Evolutionary conservation across 2,888 invertebrate genomes (phyloP).

Genomic region (Paralinhomoeus sp.): DNA sequence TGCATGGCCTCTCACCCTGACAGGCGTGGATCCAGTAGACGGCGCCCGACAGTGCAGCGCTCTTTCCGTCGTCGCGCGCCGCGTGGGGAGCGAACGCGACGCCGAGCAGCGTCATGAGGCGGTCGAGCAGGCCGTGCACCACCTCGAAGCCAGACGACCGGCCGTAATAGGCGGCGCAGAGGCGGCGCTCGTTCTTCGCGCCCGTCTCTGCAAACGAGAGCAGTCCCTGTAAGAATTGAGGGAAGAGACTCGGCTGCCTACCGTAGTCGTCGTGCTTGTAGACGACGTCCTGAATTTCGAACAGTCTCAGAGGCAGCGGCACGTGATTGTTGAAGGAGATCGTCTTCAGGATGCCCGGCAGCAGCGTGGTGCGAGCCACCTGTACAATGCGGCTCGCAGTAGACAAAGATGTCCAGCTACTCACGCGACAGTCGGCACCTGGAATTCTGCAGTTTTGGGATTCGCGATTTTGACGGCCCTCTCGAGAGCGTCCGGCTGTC

Average conservation of each 20-base stretch:
- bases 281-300: conserved; percentile 86
- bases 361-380: conserved; percentile 54
- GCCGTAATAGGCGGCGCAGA: conserved; percentile 76
- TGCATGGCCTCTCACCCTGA: no score
- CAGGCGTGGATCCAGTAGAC: no score
- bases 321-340: conserved; percentile 75
- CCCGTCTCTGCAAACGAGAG: conserved; percentile 46
- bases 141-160: conserved; percentile 82
- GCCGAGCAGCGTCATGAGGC: conserved; percentile 60
- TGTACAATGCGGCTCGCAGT: no score
- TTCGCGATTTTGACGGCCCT: conserved; percentile 78
- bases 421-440: no score
- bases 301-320: conserved; percentile 78
- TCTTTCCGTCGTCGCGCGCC: no score
- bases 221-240: no score
- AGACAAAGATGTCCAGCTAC: no score
- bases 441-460: conserved; percentile 91
- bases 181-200: conserved; percentile 59
- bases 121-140: conserved; percentile 81
- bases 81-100: no score
- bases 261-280: conserved; percentile 40
- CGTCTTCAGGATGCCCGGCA: conserved; percentile 81
- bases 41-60: no score
- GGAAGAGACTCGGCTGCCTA: conserved; percentile 9
- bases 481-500: conserved; percentile 31